Evolutionary conservation across 1,140 invertebrate species (phyloP), one percentile per base, ranked within the genome.

Genomic region (Panulirus ornatus): DNA sequence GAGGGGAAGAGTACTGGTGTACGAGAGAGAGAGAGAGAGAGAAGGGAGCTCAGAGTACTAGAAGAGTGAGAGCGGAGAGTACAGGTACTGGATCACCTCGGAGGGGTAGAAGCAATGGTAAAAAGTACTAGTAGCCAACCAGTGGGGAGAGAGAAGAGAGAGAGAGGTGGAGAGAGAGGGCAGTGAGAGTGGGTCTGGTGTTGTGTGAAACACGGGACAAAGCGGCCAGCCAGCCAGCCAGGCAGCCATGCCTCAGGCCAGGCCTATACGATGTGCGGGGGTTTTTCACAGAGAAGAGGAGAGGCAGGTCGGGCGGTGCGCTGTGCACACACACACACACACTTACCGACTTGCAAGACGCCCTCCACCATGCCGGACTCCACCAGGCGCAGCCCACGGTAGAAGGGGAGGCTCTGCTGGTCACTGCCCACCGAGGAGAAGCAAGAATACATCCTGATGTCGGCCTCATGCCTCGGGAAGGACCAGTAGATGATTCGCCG

Each of bases 341-440:
- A 96, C 97, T 96, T 94, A 98, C 97, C 97, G 94, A 98, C 97
- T 97, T 98, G 97, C 92, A 98, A 95, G 85, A 97, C 97, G 94
- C 95, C 96, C 93, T 97, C 96, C 87, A 98, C 97, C 94, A 96
- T 96, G 92, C 96, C 96, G 82, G 95, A 95, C 93, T 97, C 96
- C 89, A 97, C 95, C 92, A 97, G 95, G 93, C 96, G 96, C 94
- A 97, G 95, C 93, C 97, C 97, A 94, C 96, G 96, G 94, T 97
- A 96, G 94, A 97, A 97, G 92, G 97, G 96, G 92, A 97, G 95
- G 95, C 96, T 97, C 93, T 96, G 96, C 93, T 96, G 95, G 94
- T 97, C 96, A 81, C 93, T 94, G 54, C 70, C 79, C n/a, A 92
- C 83, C 44, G 88, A 91, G 93, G 96, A 95, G 94, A 97, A 95